Conservation (phyloP, 1,140 invertebrate genomes). For the Prorops nasuta region DNA sequence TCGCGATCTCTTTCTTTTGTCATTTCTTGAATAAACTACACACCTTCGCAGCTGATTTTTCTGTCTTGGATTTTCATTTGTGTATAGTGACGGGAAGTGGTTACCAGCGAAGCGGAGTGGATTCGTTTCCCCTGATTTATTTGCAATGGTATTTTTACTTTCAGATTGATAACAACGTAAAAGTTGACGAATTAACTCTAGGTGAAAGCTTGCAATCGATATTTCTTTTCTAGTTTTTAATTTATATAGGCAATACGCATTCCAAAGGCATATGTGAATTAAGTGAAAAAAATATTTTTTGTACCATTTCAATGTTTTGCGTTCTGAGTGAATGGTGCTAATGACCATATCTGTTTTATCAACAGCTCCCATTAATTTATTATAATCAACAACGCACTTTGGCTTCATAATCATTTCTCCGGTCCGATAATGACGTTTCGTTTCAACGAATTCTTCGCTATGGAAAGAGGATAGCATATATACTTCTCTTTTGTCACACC, state of each 20-base stretch:
- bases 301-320: constrained; percentile 43
- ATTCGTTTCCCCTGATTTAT: constrained; percentile 10
- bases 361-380: constrained; percentile 44
- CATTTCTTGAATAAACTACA: constrained; percentile 10
- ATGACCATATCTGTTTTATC: constrained; percentile 41
- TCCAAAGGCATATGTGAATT: constrained; percentile 25
- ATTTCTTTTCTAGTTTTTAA: constrained; percentile 11
- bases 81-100: constrained; percentile 6
- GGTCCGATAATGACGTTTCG: constrained; percentile 10
- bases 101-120: constrained; percentile 5
- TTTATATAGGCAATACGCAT: constrained; percentile 16
- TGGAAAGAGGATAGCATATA: constrained; percentile 14
- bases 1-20: constrained; percentile 3
- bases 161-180: constrained; percentile 4
- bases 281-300: constrained; percentile 41
- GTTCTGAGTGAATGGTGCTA: constrained; percentile 31
- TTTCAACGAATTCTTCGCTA: constrained; percentile 10
- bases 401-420: constrained; percentile 30
- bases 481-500: constrained; percentile 20
- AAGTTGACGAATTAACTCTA: constrained; percentile 19
- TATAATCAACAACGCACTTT: constrained; percentile 41
- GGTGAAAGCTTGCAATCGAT: constrained; percentile 14
- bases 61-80: constrained; percentile 8
- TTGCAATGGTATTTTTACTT: constrained; percentile 11
- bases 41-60: constrained; percentile 12